A percentile compares a stretch with the other conserved stretches of the same genome.
phyloP scores from a whole-genome alignment of 2,888 invertebrate genomes.

The Allophyes oxyacanthae region DNA sequence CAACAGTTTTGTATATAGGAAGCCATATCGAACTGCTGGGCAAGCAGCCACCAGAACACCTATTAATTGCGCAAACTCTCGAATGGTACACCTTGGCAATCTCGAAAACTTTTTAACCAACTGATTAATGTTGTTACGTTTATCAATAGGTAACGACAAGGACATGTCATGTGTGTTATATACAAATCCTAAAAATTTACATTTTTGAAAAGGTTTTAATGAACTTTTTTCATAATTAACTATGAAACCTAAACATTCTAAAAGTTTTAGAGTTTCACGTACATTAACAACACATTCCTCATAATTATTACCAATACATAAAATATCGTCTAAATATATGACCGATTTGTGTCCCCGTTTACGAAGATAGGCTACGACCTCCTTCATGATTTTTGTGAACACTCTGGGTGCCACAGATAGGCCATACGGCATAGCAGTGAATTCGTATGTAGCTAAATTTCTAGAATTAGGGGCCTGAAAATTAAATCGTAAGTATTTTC shows the following conservation, averaged over 20 bases:
- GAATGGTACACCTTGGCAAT: slow-evolving; percentile 7
- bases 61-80: slow-evolving; percentile 15
- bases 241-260: slow-evolving; percentile 3
- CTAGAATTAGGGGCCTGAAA: no score
- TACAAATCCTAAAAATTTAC: slow-evolving; percentile 9
- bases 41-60: slow-evolving; percentile 11
- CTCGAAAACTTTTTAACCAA: background rate
- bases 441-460: no score
- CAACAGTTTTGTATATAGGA: slow-evolving; percentile 14
- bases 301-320: slow-evolving; percentile 9
- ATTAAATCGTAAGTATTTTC: no score
- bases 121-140: no score
- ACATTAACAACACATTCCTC: slow-evolving; percentile 1
- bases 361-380: background rate
- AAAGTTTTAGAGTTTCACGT: background rate
- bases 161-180: slow-evolving; percentile 9
- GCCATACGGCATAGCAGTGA: no score
- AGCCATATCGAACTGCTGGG: slow-evolving; percentile 16
- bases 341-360: background rate
- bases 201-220: slow-evolving; percentile 1
- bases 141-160: slow-evolving; percentile 1
- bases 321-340: slow-evolving; percentile 7
- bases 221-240: slow-evolving; percentile 7
- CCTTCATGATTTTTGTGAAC: slow-evolving; percentile 12
- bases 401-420: slow-evolving; percentile 3